Percentiles rank a stretch among this genome's conserved stretches.
Evolutionary conservation across 2,113 vertebrate genomes (phyloP).

Genomic region (Empidonax traillii): DNA sequence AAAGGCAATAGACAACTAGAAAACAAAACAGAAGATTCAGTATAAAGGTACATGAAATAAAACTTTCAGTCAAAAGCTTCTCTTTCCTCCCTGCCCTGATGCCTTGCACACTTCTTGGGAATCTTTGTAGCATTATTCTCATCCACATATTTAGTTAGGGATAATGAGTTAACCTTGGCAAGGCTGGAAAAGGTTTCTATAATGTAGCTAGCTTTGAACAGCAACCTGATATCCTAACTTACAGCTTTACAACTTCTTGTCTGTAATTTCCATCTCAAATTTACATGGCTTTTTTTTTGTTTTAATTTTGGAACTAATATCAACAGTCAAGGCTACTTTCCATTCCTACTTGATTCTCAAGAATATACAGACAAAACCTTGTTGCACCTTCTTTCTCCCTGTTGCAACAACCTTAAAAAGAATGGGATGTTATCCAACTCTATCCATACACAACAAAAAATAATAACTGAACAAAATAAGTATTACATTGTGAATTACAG

Average conservation of each 20-base stretch:
- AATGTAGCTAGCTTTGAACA: not conserved
- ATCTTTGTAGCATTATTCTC: not conserved
- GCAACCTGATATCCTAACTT: not conserved
- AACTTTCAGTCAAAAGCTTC: not conserved
- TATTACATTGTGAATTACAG: not conserved
- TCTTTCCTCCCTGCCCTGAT: not conserved
- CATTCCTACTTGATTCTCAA: not conserved
- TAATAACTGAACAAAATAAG: not conserved
- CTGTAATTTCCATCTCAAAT: not conserved
- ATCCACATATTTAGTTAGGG: not conserved
- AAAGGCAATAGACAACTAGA: not conserved
- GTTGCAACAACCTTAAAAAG: not conserved
- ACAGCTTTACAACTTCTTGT: not conserved
- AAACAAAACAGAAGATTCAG: not conserved
- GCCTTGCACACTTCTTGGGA: rapidly evolving
- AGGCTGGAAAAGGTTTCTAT: not conserved
- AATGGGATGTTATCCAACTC: not conserved
- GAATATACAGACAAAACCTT: not conserved
- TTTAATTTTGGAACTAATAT: not conserved
- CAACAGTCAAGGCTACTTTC: not conserved
- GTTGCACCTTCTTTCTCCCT: not conserved
- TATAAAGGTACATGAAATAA: not conserved
- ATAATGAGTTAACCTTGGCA: not conserved
- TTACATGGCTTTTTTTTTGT: not conserved
- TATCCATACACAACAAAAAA: not conserved